Evolutionary conservation across 2,888 invertebrate species (phyloP).

Genomic region (Cheiracanthium punctorium): DNA sequence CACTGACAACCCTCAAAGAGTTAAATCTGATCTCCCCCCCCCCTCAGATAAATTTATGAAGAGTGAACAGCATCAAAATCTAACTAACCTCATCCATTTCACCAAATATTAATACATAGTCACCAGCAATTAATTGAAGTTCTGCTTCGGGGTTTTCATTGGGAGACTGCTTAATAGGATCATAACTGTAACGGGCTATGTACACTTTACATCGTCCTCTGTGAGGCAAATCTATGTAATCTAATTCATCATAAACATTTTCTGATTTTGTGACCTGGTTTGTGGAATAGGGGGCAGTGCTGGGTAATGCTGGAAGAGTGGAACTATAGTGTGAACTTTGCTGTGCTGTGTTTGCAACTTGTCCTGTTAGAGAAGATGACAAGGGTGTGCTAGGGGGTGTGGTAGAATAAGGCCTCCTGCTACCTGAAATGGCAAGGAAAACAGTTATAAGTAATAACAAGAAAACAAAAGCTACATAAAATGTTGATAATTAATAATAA

Average conservation of each 20-base stretch:
- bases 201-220: slow-evolving; percentile 95
- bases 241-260: slow-evolving; percentile 74
- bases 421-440: slow-evolving; percentile 20
- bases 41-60: too few species aligned
- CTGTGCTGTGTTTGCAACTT: neutral
- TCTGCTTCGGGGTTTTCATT: slow-evolving; percentile 96
- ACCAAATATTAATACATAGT: slow-evolving; percentile 96
- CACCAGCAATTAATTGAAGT: slow-evolving; percentile 92
- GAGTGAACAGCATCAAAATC: too few species aligned
- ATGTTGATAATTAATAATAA: too few species aligned
- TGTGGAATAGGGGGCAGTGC: slow-evolving; percentile 41
- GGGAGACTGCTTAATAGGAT: slow-evolving; percentile 83
- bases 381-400: slow-evolving; percentile 58
- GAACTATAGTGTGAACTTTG: slow-evolving; percentile 41
- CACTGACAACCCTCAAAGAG: too few species aligned
- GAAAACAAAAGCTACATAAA: too few species aligned
- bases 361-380: slow-evolving; percentile 47
- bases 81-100: slow-evolving; percentile 78
- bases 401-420: slow-evolving; percentile 49
- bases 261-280: slow-evolving; percentile 33
- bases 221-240: slow-evolving; percentile 88
- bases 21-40: too few species aligned
- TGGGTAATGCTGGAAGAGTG: slow-evolving; percentile 41
- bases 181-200: slow-evolving; percentile 84
- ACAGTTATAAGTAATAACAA: too few species aligned